These are phyloP conservation scores for Zaprionus bogoriensis DNA, from an alignment of 2,888 invertebrate genomes.

Conservation along the genomic window DNA sequence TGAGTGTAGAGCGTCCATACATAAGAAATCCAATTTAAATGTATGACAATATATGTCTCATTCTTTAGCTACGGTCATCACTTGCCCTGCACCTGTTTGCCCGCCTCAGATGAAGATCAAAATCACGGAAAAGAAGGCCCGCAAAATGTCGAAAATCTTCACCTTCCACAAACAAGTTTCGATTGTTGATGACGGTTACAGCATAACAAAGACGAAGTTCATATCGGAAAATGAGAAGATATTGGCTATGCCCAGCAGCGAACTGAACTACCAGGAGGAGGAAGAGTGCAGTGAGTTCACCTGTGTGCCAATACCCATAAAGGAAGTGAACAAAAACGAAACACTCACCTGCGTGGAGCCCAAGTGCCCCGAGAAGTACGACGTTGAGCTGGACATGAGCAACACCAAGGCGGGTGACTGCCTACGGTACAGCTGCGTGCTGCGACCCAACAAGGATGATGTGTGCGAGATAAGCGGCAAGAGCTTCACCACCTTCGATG, in stretches of 20 bases:
- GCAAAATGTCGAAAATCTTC: conserved; percentile 84
- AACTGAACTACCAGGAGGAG: conserved; percentile 61
- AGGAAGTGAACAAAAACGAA: conserved; percentile 66
- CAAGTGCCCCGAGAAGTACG: conserved; percentile 86
- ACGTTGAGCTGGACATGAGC: conserved; percentile 84
- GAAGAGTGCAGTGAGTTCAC: conserved; percentile 81
- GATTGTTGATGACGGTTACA: conserved; percentile 72
- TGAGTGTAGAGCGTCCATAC: conserved; percentile 51
- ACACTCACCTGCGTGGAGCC: conserved; percentile 72
- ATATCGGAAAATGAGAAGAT: conserved; percentile 70
- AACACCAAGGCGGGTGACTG: conserved; percentile 82
- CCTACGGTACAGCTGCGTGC: conserved; percentile 86
- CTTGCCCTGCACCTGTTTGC: conserved; percentile 84
- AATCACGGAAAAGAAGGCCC: conserved; percentile 80
- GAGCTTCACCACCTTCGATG: conserved; percentile 91
- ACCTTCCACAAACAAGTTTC: conserved; percentile 77
- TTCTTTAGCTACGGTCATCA: conserved; percentile 60
- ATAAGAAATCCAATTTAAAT: background rate
- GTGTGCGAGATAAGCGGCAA: conserved; percentile 87
- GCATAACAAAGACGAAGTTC: conserved; percentile 75
- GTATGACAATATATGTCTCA: background rate
- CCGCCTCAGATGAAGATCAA: conserved; percentile 84
- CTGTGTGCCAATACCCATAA: conserved; percentile 78
- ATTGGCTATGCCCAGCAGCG: conserved; percentile 67
- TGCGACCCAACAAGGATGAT: conserved; percentile 86